Percentiles rank a stretch among this genome's conserved stretches.
These are phyloP conservation scores for Mobula hypostoma DNA, from an alignment of 2,113 vertebrate genomes.

Conservation along the genomic window DNA sequence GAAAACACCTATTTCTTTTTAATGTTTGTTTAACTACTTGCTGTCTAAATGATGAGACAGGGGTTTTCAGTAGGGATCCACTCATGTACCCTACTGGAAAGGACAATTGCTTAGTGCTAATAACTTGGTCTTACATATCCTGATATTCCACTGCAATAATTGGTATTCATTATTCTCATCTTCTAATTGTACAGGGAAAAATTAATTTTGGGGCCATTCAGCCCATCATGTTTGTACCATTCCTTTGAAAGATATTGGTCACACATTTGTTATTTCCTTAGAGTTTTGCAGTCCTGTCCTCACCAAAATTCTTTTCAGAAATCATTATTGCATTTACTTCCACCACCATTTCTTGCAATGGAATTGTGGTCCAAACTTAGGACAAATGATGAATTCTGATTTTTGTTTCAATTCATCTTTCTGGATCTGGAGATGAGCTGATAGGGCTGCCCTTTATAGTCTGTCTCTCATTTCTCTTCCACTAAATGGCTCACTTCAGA, in stretches of 20 bases:
- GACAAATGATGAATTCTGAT: no score
- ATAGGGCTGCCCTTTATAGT: no score
- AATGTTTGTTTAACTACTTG: background rate
- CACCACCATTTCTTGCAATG: no score
- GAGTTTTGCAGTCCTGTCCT: background rate
- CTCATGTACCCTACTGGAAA: background rate
- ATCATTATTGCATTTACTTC: no score
- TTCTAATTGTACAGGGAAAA: background rate
- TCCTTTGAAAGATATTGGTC: background rate
- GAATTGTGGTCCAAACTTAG: no score
- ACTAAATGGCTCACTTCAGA: no score
- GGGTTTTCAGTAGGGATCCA: background rate
- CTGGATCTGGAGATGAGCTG: no score
- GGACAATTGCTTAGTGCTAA: background rate
- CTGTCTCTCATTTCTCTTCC: no score
- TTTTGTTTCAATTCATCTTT: no score
- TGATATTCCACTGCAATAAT: background rate
- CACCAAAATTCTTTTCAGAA: no score
- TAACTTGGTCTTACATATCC: background rate
- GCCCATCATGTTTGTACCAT: background rate
- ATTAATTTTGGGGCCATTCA: no score
- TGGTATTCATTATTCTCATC: background rate
- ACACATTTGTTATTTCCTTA: background rate
- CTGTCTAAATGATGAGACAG: background rate
- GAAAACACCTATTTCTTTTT: background rate